A percentile compares a stretch with the other conserved stretches of the same genome.
Conservation (phyloP, 2,888 invertebrate genomes). For the Craniophora ligustri region DNA sequence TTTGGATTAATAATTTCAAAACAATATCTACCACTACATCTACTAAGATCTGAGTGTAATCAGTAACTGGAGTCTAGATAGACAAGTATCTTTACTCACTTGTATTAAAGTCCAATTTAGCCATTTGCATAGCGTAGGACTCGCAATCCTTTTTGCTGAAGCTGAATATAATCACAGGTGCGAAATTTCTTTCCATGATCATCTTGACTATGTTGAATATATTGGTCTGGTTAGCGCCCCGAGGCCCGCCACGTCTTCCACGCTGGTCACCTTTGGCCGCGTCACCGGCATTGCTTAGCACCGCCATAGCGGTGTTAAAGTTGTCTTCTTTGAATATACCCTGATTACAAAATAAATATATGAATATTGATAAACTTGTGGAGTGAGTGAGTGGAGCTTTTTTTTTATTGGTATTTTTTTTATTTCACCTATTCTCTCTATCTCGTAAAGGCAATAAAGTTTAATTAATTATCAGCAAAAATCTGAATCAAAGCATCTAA, state of each 20-base stretch:
- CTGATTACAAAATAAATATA: constrained; percentile 68
- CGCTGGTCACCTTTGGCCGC: constrained; percentile 94
- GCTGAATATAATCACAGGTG: constrained; percentile 99
- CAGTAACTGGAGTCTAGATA: not conserved
- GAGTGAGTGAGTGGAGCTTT: no score
- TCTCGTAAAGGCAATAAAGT: no score
- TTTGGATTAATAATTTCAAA: no score
- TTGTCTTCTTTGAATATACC: constrained; percentile 99
- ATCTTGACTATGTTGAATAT: constrained; percentile 99
- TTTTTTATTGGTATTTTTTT: no score
- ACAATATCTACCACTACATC: no score
- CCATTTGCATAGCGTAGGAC: constrained; percentile 98
- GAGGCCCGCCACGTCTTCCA: constrained; percentile 92
- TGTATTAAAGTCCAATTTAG: constrained; percentile 98
- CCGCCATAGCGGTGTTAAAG: constrained; percentile 98
- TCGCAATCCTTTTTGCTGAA: constrained; percentile 99
- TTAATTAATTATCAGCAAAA: no score
- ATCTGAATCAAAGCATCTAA: not conserved
- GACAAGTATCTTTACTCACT: constrained; percentile 80
- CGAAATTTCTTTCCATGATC: constrained; percentile 99
- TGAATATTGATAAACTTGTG: no score
- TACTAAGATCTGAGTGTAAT: not conserved
- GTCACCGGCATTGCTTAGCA: constrained; percentile 94
- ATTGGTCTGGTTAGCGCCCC: constrained; percentile 91
- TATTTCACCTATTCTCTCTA: no score